phyloP scores from a whole-genome alignment of 2,113 vertebrate genomes.

The Microcebus murinus region DNA sequence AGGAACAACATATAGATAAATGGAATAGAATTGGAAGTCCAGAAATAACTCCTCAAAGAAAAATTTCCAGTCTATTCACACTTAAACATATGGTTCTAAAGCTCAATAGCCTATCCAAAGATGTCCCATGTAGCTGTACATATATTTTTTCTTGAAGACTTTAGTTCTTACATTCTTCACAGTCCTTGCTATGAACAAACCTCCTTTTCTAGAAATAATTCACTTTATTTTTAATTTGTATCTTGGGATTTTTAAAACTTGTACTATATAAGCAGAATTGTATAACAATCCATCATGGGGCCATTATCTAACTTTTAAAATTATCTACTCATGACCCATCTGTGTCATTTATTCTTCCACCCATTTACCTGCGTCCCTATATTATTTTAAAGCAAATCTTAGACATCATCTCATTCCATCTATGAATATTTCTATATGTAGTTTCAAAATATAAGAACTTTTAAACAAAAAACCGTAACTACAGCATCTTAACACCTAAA shows the following conservation, averaged over 20 bases:
- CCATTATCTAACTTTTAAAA: not conserved
- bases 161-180: not conserved
- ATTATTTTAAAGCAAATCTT: not conserved
- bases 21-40: not conserved
- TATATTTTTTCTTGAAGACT: not conserved
- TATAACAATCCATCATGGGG: not conserved
- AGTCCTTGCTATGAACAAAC: not conserved
- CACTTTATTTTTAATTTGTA: conserved; percentile 6
- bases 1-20: not conserved
- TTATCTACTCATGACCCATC: not conserved
- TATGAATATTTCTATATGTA: not conserved
- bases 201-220: not conserved
- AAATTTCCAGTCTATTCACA: not conserved
- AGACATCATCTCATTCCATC: not conserved
- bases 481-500: not conserved
- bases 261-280: not conserved
- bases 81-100: not conserved
- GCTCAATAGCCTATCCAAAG: not conserved
- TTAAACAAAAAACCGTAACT: not conserved
- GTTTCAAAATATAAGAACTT: not conserved
- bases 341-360: not conserved
- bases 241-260: not conserved
- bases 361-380: not conserved
- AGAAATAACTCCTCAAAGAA: not conserved
- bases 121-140: not conserved